A percentile compares a stretch with the other conserved stretches of the same genome.
Conservation (phyloP, 2,113 vertebrate genomes). For the Otocyon megalotis region DNA sequence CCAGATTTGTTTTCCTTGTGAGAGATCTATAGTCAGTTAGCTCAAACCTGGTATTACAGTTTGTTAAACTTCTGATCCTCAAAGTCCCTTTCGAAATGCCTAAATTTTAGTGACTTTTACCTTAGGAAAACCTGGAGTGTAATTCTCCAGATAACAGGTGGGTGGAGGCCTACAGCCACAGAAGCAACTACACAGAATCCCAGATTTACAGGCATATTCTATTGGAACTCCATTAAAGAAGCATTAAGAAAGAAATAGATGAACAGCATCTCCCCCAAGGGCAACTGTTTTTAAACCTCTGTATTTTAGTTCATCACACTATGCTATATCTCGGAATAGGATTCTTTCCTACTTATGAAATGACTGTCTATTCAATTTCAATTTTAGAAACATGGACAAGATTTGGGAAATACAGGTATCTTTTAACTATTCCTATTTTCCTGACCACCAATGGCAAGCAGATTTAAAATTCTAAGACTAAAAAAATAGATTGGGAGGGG, state of each 20-base stretch:
- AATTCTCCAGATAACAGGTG: constrained; percentile 88
- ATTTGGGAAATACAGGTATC: not conserved
- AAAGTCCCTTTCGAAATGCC: not conserved
- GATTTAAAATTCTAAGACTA: constrained; percentile 42
- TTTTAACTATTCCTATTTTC: constrained; percentile 39
- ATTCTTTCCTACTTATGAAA: not conserved
- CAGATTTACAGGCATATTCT: constrained; percentile 15
- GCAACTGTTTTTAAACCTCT: not conserved
- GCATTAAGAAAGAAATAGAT: not conserved
- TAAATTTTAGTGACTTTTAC: not conserved
- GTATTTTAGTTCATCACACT: not conserved
- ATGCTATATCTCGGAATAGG: not conserved
- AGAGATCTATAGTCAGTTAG: not conserved
- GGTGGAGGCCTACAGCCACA: constrained; percentile 89
- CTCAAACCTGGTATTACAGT: not conserved
- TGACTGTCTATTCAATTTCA: not conserved
- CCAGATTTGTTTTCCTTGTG: not conserved
- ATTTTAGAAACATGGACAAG: constrained; percentile 32
- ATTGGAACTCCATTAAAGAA: not conserved
- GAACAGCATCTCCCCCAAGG: not conserved
- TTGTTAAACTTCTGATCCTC: not conserved
- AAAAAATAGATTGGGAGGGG: not conserved
- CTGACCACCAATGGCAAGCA: not conserved
- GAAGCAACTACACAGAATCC: constrained; percentile 72
- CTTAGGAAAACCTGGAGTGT: constrained; percentile 74